Conservation (phyloP, 2,888 invertebrate genomes). For the Dugesia japonica region DNA sequence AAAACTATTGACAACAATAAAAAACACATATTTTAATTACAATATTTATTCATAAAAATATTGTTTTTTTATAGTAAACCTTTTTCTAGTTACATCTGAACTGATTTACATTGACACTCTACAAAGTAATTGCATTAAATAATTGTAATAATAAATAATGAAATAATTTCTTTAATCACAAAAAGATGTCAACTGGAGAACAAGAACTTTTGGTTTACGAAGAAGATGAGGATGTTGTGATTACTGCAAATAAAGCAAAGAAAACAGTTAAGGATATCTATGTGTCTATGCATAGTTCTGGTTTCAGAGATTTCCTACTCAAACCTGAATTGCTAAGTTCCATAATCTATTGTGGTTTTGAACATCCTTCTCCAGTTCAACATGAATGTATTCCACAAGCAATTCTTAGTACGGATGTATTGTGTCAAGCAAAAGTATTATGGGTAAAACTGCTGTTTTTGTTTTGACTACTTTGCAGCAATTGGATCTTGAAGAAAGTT, state of each 20-base stretch:
- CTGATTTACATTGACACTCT: no score
- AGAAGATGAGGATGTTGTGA: constrained; percentile 63
- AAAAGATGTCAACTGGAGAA: neutral
- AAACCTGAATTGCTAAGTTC: constrained; percentile 80
- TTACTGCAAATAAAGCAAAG: constrained; percentile 52
- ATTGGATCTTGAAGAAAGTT: constrained; percentile 81
- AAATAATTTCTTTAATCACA: no score
- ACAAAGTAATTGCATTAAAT: no score
- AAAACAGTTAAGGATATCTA: constrained; percentile 57
- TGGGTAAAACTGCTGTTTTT: constrained; percentile 99
- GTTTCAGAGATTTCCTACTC: constrained; percentile 86
- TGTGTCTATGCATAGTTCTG: constrained; percentile 95
- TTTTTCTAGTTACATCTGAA: no score
- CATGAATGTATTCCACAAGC: constrained; percentile 98
- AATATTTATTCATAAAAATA: no score
- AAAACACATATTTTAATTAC: no score
- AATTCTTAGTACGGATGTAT: constrained; percentile 93
- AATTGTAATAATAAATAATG: no score
- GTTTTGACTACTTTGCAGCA: constrained; percentile 94
- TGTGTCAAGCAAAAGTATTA: constrained; percentile 99
- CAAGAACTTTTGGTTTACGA: constrained; percentile 86
- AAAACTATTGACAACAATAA: no score
- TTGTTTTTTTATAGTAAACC: no score
- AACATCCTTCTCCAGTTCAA: constrained; percentile 92
- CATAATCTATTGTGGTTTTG: constrained; percentile 95